Evolutionary conservation across 2,797 vertebrate genomes (phyloP), one percentile per base, ranked within the genome.

Genomic region (Phyllotis vaccarum): DNA sequence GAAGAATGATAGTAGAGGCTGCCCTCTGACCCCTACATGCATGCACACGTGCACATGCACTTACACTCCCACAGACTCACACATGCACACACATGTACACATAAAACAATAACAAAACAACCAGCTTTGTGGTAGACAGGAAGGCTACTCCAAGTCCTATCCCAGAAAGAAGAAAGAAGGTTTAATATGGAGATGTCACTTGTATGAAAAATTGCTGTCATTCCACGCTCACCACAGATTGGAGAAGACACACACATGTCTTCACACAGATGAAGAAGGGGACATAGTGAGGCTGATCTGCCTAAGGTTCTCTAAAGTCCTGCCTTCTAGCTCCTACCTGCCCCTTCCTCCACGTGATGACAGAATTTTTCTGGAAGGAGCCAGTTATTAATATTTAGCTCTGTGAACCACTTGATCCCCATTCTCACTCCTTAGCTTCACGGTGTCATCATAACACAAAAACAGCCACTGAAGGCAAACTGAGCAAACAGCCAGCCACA

Each of bases 381-480:
- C 54, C 29, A 16, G 13, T 8, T 40, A 43, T 74, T 22, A 31
- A 43, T 24, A 11, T 9, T 56, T 92, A n/a, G 14, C 72, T 72
- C 52, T 8, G 4, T 19, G 76, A 31, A 6, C 43, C 1, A 12
- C 10, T 1, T 17, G 79, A 40, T 24, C 40, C 78, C 24, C 49
- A 19, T 58, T 22, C 17, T 13, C 34, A 12, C 49, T 60, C 43
- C 56, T 37, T 16, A 40, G 31, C 34, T 78, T n/a, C 64, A 40
- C 60, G 2, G 0, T 43, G 72, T 72, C 13, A 0, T 11, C 22
- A 7, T 24, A n/a, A 46, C 21, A 3, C 24, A 27, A 52, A 37
- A 46, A 10, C 13, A n/a, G 80, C 81, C 8, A 0, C 1, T 0
- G 0, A 52, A 19, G 34, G 8, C 7, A 34, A 60, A 62, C 9